Evolutionary conservation across 2,888 invertebrate genomes (phyloP), one percentile per base, ranked within the genome.

Genomic region (Gnatocerus cornutus): DNA sequence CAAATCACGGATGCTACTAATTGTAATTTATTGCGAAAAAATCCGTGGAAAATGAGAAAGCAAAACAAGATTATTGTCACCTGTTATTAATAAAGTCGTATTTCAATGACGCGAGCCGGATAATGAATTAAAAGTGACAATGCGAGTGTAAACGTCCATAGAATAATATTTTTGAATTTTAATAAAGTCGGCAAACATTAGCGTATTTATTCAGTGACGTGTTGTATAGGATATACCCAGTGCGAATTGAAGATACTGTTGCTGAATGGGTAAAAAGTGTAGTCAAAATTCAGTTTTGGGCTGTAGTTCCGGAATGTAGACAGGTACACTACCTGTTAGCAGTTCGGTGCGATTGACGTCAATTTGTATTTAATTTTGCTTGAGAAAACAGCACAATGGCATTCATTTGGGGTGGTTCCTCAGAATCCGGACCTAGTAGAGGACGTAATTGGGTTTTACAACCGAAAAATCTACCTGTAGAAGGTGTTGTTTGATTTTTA

Each of bases 401-500:
- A 69, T 64, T 69, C 58, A 52, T 53, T 29, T 27, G 43, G 66
- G 66, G 66, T 59, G 39, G 66, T 52, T 67, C 50, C 43, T 37
- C 30, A 45, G 33, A 50, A 9, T 30, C 48, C 27, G 48, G 63
- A 46, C 27, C 48, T 55, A 62, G 30, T 33, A 58, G 56, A 55
- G 55, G 39, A 33, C 68, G 58, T 56, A 69, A 65, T 69, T 69
- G 65, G 55, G 45, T 66, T 67, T 62, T 55, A 70, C 67, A 68
- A 63, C 62, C 62, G 50, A 58, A 50, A 69, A 69, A 62, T 71
- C 71, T 71, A 71, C 71, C 71, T 71, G 67, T 56, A 53, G 45
- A 46, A 55, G 58, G 63, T 71, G 65, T 69, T 69, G 69, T 71
- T 71, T 71, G 71, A 62, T 68, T 71, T 71, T 71, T 71, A 71